Base-by-base conservation (phyloP, 2,113 vertebrate genomes). In the Corythoichthys haematopterus region DNA sequence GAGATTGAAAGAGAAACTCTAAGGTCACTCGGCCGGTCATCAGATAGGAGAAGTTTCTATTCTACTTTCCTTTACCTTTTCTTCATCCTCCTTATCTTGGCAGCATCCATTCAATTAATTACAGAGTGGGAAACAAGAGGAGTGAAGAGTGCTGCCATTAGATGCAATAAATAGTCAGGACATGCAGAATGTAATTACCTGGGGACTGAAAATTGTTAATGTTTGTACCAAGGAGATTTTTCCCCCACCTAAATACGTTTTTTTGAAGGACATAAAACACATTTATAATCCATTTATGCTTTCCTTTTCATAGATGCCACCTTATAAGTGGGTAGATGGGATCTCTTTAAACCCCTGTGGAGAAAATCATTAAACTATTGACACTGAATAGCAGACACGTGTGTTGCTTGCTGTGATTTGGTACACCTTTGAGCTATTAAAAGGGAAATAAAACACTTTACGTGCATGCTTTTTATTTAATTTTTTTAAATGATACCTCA, bases 101-200 rank as follows among this genome's bases (percentile, higher is more conserved):
- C 80, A 70, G 75, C 58, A 62, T 62, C 61, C 53, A 8, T 72
- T 68, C 61, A 66, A 58, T 80, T 73, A 80, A 85, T 86, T 76
- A 82, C 71, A 55, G 73, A 51, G 62, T 37, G 70, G 70, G 70
- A 83, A 70, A 75, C 58, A 53, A 65, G 70, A 79, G 63, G 68
- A 62, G 60, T 66, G 68, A 69, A 53, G 65, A 68, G 65, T 36
- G 65, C 64, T 68, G 77, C 83, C 72, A 76, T 87, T 84, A 79
- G 74, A 81, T 63, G 65, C 75, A 78, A 79, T 79, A 87, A 87
- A 84, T 77, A 65, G 70, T 77, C 10, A 1, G 52, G 71, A 86
- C 80, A 76, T 14, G 6, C 67, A 65, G 75, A 84, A 81, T 72
- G 67, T 77, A 80, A 87, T 87, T 80, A 86, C 80, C 80, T 66